Evolutionary conservation across 2,113 vertebrate species (phyloP), one percentile per base, ranked within the genome.

Genomic region (Periophthalmodon schlosseri): DNA sequence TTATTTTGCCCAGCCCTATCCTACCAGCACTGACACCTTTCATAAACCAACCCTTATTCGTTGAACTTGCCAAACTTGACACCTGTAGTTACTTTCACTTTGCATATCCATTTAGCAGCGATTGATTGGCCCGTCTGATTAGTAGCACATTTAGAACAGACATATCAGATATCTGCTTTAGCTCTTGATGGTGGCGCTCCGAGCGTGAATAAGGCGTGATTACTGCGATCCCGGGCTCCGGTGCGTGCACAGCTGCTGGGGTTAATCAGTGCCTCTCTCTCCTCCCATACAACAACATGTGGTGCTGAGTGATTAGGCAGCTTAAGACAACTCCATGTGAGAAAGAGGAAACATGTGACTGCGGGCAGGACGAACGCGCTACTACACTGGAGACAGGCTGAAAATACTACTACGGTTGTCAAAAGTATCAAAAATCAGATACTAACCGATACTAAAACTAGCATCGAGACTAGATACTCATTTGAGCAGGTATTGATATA

Each of bases 201-300:
- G 50, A 56, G 71, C 74, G 0, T 87, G 85, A 86, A 89, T 88
- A 80, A 90, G 76, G 56, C 69, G 78, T 81, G 82, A 90, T 86
- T 86, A 78, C 82, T 81, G 79, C 68, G 74, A 76, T 88, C 83
- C 80, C 77, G 78, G 71, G 81, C 77, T 78, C 79, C 76, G 80
- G 86, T 88, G 77, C 81, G 74, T 72, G 44, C 73, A 86, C 84
- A 87, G 84, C 88, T 83, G 89, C 77, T 18, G 73, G 68, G 36
- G 83, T 86, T 85, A 88, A 88, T 88, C 88, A 88, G 78, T 24
- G 57, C 81, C 9, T 81, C 77, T 84, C 79, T 78, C 84, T 84
- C 74, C 73, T 75, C 54, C 75, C 74, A 75, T 84, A 75, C 75
- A 90, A 73, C 88, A 85, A 86, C 84, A 80, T 90, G 78, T 73